Evolutionary conservation across 2,113 vertebrate species (phyloP), one percentile per base, ranked within the genome.

Genomic region (Thomomys bottae): DNA sequence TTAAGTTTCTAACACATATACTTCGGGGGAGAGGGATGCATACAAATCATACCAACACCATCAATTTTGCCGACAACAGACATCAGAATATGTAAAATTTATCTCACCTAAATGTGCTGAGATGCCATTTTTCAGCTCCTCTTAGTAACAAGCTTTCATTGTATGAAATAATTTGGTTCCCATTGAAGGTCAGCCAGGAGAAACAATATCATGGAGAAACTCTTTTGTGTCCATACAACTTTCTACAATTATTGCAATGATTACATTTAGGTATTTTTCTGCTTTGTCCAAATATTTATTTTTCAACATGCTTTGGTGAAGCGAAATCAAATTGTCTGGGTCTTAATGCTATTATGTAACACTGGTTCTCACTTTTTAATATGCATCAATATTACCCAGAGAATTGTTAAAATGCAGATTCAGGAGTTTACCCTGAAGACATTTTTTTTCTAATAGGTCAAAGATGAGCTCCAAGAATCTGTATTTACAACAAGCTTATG

Each of bases 291-390:
- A 66, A 92, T 84, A 40, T 20, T 3, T 73, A 71, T 49, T 42
- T 73, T 32, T 78, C 59, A 92, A 28, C 42, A 70, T 49, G 20
- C 3, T 20, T 92, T 40, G 64, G 4, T 88, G 54, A 73, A 91
- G n/a, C n/a, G 82, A 95, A 92, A 82, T 72, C 34, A 78, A 81
- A 83, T 88, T 81, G 72, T 28, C 32, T 92, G 75, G 61, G 1
- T 59, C n/a, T 92, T 72, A 59, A 87, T 67, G 45, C 40, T 84
- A 76, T 32, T 72, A 54, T 66, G 49, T 76, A 70, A 12, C 11
- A 75, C 30, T 72, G 23, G 17, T 77, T 87, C 36, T 77, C 20
- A 18, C 8, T 70, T 87, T 89, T 57, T 28, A 75, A 24, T 17
- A 57, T 42, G 8, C 18, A 45, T 54, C 26, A 77, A 68, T 82